These are phyloP conservation scores for Drosophila colorata DNA, from an alignment of 2,888 invertebrate species.

Conservation along the genomic window DNA sequence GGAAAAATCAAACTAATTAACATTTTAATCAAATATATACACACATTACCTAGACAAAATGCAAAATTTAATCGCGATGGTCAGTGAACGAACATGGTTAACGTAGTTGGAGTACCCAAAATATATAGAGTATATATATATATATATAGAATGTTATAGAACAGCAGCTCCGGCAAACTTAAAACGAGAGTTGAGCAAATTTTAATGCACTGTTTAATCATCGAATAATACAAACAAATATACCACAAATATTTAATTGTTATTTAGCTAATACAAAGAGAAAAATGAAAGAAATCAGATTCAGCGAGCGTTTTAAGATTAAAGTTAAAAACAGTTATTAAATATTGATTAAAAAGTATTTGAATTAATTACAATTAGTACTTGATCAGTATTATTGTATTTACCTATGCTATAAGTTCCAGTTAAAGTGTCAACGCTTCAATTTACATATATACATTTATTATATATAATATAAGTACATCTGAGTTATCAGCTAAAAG, in stretches of 20 bases:
- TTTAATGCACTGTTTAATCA: constrained; percentile 84
- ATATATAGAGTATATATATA: constrained; percentile 50
- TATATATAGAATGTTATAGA: constrained; percentile 68
- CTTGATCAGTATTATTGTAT: constrained; percentile 55
- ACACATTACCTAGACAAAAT: constrained; percentile 38
- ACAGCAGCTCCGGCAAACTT: constrained; percentile 28
- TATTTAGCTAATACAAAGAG: constrained; percentile 67
- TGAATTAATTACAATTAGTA: constrained; percentile 42
- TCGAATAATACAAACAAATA: constrained; percentile 74
- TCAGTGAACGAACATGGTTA: constrained; percentile 35
- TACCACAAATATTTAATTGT: constrained; percentile 65
- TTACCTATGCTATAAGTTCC: constrained; percentile 51
- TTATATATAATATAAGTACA: constrained; percentile 20
- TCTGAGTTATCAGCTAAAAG: constrained; percentile 14
- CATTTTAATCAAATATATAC: constrained; percentile 71
- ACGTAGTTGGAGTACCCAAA: constrained; percentile 29
- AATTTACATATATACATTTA: constrained; percentile 11
- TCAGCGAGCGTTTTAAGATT: constrained; percentile 30
- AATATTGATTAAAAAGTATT: constrained; percentile 36
- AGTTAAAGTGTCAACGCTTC: constrained; percentile 49
- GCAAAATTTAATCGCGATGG: constrained; percentile 48
- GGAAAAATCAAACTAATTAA: constrained; percentile 58
- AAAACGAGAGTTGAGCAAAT: constrained; percentile 67
- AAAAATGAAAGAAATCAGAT: neutral
- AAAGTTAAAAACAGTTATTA: constrained; percentile 37